Conservation (phyloP, 2,888 invertebrate genomes). For the Agrotis puta region DNA sequence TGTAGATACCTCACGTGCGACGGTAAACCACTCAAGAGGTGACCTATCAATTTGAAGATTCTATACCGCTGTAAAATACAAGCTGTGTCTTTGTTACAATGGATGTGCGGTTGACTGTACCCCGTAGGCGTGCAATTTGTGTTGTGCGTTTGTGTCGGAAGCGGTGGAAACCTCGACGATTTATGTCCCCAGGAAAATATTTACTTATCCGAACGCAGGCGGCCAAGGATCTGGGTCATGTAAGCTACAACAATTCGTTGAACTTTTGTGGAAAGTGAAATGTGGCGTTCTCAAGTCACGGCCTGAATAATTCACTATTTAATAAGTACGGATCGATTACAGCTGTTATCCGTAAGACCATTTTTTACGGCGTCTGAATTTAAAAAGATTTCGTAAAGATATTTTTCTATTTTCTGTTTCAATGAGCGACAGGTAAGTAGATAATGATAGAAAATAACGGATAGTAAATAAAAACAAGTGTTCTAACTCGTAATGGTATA, state of each 20-base stretch:
- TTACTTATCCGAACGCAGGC: conserved; percentile 45
- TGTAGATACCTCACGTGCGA: background rate
- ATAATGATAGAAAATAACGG: conserved; percentile 58
- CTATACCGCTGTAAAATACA: background rate
- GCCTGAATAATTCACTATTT: conserved; percentile 67
- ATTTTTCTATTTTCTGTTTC: conserved; percentile 47
- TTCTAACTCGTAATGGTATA: conserved; percentile 73
- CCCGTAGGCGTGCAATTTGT: conserved; percentile 24
- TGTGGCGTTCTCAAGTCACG: conserved; percentile 62
- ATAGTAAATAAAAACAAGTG: conserved; percentile 70
- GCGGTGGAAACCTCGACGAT: conserved; percentile 44
- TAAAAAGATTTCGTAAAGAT: conserved; percentile 36
- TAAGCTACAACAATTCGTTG: conserved; percentile 57
- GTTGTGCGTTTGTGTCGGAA: no score
- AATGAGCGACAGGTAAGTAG: conserved; percentile 45
- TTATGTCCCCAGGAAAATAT: conserved; percentile 53
- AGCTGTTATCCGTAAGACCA: conserved; percentile 54
- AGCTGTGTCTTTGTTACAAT: background rate
- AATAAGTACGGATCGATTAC: conserved; percentile 66
- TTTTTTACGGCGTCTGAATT: conserved; percentile 36
- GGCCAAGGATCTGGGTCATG: conserved; percentile 61
- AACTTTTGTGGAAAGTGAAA: conserved; percentile 65
- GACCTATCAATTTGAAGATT: background rate
- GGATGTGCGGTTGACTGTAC: conserved; percentile 8
- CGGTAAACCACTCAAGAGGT: background rate